These are phyloP conservation scores for Rhimphoctona megacephalus DNA, from an alignment of 2,888 invertebrate genomes.

Conservation along the genomic window DNA sequence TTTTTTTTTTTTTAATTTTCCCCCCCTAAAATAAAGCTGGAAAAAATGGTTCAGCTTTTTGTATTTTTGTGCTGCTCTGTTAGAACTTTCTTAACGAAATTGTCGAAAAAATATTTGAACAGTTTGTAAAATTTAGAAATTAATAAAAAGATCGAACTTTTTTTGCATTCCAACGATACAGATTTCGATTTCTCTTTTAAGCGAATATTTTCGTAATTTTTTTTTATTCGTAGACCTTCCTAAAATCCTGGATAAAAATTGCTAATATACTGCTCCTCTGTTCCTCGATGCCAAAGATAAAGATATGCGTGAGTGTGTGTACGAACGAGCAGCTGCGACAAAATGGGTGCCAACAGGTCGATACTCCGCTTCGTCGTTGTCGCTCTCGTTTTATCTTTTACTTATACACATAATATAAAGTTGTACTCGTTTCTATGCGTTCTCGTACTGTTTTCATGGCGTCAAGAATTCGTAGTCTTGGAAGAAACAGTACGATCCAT, in stretches of 20 bases:
- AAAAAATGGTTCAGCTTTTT: not conserved
- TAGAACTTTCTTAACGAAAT: not conserved
- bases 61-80: not conserved
- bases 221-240: not conserved
- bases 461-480: not conserved
- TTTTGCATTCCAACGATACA: too few species aligned
- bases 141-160: not conserved
- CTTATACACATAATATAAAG: not conserved
- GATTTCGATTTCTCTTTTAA: too few species aligned
- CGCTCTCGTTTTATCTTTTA: slow-evolving; percentile 11
- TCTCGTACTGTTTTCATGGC: slow-evolving; percentile 9
- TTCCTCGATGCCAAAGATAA: slow-evolving; percentile 78
- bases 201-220: not conserved
- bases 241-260: not conserved
- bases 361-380: slow-evolving; percentile 74
- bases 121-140: not conserved
- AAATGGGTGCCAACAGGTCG: slow-evolving; percentile 80
- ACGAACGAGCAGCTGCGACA: slow-evolving; percentile 73
- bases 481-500: not conserved
- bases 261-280: not conserved
- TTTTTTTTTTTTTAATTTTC: not conserved
- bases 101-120: not conserved
- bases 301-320: slow-evolving; percentile 67
- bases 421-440: slow-evolving; percentile 7
- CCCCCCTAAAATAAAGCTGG: not conserved